A percentile compares a stretch with the other conserved stretches of the same genome.
Evolutionary conservation across 1,140 invertebrate species (phyloP).

Genomic region (Leptopilina clavipes): DNA sequence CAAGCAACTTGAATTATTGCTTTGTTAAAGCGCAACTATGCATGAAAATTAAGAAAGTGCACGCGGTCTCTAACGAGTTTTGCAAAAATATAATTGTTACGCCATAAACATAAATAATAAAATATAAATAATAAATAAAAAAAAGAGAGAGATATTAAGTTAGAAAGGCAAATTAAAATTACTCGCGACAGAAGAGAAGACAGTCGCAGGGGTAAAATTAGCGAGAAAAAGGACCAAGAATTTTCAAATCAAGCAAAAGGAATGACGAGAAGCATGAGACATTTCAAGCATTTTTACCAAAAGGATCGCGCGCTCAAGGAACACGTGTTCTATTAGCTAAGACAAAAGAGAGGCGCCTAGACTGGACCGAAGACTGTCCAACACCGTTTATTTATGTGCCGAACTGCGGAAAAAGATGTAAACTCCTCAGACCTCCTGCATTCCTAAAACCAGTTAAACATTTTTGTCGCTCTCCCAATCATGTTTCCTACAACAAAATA

Average conservation of each 20-base stretch:
- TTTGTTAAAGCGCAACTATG: neutral
- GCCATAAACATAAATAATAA: no score
- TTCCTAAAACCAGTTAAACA: slow-evolving; percentile 62
- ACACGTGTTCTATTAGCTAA: slow-evolving; percentile 75
- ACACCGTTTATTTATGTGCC: slow-evolving; percentile 73
- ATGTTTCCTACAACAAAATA: neutral
- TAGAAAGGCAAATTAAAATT: neutral
- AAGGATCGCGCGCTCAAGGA: slow-evolving; percentile 66
- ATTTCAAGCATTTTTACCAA: slow-evolving; percentile 71
- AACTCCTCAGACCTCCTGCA: slow-evolving; percentile 64
- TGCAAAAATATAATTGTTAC: no score
- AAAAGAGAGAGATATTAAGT: no score
- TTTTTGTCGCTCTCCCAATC: slow-evolving; percentile 46
- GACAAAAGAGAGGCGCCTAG: slow-evolving; percentile 75
- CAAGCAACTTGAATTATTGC: neutral
- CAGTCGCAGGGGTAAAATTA: neutral
- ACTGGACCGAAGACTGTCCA: slow-evolving; percentile 66
- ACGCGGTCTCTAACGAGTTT: neutral
- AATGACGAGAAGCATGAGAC: slow-evolving; percentile 67
- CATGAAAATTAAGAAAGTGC: neutral
- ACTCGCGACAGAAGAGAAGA: neutral
- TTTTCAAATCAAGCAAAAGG: slow-evolving; percentile 31
- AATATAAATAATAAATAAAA: no score
- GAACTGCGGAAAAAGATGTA: slow-evolving; percentile 74
- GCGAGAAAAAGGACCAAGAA: slow-evolving; percentile 40